A percentile compares a stretch with the other conserved stretches of the same genome.
phyloP scores from a whole-genome alignment of 2,113 vertebrate genomes.

The Harpagus bidentatus region DNA sequence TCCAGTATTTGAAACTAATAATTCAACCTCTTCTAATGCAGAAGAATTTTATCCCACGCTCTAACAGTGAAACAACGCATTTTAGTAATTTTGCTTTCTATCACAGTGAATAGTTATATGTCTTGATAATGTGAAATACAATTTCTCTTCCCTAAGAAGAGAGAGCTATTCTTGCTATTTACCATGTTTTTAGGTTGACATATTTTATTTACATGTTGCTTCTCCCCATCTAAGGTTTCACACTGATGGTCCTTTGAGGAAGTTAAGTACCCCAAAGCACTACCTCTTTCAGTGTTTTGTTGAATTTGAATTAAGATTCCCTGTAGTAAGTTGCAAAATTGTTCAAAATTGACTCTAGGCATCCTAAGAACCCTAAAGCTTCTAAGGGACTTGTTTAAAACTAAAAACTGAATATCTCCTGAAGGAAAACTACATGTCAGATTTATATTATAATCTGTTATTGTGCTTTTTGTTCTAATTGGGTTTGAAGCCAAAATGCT shows the following conservation, averaged over 20 bases:
- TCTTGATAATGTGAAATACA: neutral
- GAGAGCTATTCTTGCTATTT: neutral
- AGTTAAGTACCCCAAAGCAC: slow-evolving; percentile 55
- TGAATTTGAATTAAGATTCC: slow-evolving; percentile 77
- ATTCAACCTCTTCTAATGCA: neutral
- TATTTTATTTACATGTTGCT: slow-evolving; percentile 68
- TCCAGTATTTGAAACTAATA: neutral
- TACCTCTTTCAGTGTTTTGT: slow-evolving; percentile 67
- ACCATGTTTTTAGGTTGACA: slow-evolving; percentile 3
- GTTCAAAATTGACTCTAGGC: slow-evolving; percentile 74
- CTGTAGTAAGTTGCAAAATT: slow-evolving; percentile 69
- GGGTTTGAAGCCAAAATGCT: slow-evolving; percentile 55
- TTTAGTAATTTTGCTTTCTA: neutral
- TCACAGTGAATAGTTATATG: neutral
- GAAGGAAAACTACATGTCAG: slow-evolving; percentile 71
- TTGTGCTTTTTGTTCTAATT: slow-evolving; percentile 62
- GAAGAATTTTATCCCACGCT: neutral
- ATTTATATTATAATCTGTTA: slow-evolving; percentile 67
- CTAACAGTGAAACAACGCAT: neutral
- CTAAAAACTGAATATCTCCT: slow-evolving; percentile 71
- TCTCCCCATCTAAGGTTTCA: slow-evolving; percentile 31
- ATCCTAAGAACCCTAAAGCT: slow-evolving; percentile 78
- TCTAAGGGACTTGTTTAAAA: slow-evolving; percentile 72
- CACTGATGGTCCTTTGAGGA: slow-evolving; percentile 56
- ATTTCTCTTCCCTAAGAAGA: neutral